phyloP scores from a whole-genome alignment of 2,888 invertebrate genomes.

The Phengaris alcon region DNA sequence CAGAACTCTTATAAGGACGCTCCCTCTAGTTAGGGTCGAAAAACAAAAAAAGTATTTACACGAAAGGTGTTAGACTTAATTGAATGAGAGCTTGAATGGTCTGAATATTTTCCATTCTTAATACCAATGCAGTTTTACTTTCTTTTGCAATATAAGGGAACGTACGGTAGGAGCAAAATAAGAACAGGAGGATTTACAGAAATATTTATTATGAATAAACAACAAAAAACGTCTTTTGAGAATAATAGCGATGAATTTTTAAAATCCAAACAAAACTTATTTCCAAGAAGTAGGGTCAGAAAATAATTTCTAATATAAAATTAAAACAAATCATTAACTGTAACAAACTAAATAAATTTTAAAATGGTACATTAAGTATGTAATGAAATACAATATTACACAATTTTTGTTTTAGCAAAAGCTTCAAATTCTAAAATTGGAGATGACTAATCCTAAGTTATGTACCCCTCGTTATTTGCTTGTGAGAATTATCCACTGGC shows the following conservation, averaged over 20 bases:
- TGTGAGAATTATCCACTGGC: background rate
- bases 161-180: background rate
- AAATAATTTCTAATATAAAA: too few species aligned
- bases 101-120: background rate
- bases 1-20: conserved; percentile 7
- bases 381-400: background rate
- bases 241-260: too few species aligned
- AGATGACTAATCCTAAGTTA: conserved; percentile 10
- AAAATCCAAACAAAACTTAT: too few species aligned
- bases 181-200: background rate
- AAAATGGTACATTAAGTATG: background rate
- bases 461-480: conserved; percentile 4
- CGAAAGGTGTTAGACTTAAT: conserved; percentile 8
- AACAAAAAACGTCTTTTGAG: too few species aligned
- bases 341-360: too few species aligned
- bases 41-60: conserved; percentile 14
- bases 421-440: background rate
- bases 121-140: background rate
- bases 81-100: conserved; percentile 11
- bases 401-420: background rate
- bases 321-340: too few species aligned
- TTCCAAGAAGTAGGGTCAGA: too few species aligned
- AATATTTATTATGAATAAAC: background rate
- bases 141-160: background rate
- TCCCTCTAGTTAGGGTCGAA: conserved; percentile 13